Conservation (phyloP, 2,797 vertebrate species). For the Falco biarmicus region DNA sequence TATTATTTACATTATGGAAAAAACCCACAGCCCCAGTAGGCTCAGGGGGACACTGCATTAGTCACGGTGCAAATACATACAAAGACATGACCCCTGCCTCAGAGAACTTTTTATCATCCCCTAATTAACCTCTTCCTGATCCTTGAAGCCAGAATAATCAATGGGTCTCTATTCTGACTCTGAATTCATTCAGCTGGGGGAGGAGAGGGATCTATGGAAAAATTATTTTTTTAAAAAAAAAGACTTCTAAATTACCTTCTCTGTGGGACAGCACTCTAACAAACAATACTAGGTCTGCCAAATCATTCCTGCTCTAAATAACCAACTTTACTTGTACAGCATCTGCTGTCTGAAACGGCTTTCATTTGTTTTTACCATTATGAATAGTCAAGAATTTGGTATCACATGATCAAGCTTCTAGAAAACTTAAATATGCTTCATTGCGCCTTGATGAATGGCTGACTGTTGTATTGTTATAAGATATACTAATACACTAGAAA, state of each 20-base stretch:
- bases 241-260: constrained; percentile 27
- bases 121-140: constrained; percentile 62
- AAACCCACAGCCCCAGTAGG: background rate
- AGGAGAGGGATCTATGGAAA: background rate
- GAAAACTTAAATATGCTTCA: constrained; percentile 34
- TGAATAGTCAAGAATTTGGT: constrained; percentile 15
- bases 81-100: background rate
- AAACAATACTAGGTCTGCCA: constrained; percentile 15
- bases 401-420: constrained; percentile 54
- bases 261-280: background rate
- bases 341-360: constrained; percentile 31
- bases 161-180: constrained; percentile 37
- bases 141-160: constrained; percentile 40
- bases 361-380: constrained; percentile 36
- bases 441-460: constrained; percentile 1
- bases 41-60: background rate
- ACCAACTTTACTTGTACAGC: background rate
- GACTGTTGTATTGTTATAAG: background rate
- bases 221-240: background rate
- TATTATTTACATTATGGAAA: constrained; percentile 9
- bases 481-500: constrained; percentile 10
- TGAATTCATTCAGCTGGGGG: background rate
- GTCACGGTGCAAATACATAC: constrained; percentile 23
- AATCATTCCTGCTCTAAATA: constrained; percentile 24
- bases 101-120: constrained; percentile 53